Percentiles rank a stretch among this genome's conserved stretches.
Conservation (phyloP, 2,797 vertebrate genomes). For the Lacerta viridis region DNA sequence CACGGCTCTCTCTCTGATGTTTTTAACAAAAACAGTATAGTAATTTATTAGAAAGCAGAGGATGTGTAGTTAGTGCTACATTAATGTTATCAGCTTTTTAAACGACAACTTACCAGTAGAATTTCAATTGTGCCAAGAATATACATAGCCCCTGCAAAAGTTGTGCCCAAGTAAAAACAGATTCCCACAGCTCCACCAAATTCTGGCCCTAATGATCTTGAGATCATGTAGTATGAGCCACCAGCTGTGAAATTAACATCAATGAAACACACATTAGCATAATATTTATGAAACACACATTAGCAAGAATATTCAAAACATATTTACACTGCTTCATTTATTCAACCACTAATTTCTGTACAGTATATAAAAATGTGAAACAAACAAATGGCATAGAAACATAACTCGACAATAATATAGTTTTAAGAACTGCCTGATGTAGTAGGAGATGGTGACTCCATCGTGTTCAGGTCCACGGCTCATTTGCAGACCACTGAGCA, state of each 20-base stretch:
- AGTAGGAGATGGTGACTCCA: not conserved
- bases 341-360: not conserved
- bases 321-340: not conserved
- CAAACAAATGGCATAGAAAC: not conserved
- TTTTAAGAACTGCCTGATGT: not conserved
- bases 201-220: conserved; percentile 94
- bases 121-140: conserved; percentile 98
- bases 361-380: not conserved
- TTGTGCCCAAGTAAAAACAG: conserved; percentile 96
- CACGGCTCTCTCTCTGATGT: not conserved
- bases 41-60: not conserved
- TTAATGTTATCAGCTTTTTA: not conserved
- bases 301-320: not conserved
- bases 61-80: not conserved
- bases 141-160: conserved; percentile 98
- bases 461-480: too few species aligned
- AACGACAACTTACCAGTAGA: conserved; percentile 86
- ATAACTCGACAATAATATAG: not conserved
- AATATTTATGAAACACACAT: not conserved
- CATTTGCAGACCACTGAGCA: too few species aligned
- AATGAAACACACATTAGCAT: not conserved
- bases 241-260: conserved; percentile 83
- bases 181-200: conserved; percentile 96
- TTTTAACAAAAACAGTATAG: not conserved
- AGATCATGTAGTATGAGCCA: conserved; percentile 98